Evolutionary conservation across 1,140 invertebrate genomes (phyloP), one percentile per base, ranked within the genome.

Genomic region (Drosophila sp.): DNA sequence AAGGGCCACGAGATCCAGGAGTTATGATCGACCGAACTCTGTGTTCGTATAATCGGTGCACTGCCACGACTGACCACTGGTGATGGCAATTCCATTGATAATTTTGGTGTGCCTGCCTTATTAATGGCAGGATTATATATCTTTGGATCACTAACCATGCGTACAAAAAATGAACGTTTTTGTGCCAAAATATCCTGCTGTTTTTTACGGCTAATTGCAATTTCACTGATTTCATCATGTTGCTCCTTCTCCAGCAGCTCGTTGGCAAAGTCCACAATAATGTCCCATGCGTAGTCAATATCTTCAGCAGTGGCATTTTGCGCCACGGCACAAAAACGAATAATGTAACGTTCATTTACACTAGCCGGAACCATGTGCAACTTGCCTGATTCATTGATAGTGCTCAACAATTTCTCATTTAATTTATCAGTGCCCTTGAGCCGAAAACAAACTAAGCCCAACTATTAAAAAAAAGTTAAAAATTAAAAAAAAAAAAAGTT

Each of bases 361-460:
- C 94, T 96, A 1, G 98, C 97, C 0, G 98, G 98, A 2, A 99
- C 98, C 98, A 99, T 99, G 91, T 99, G 98, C 60, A 99, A 93
- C 92, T 97, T 97, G 5, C 98, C 98, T 4, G 98, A 98, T 61
- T 97, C 98, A 89, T 99, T 99, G 70, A 99, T 98, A 57, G 95
- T 95, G 60, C 97, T 97, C 60, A 99, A 93, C 2, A 99, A 93
- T 90, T 98, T 98, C 92, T 99, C 97, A 92, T 99, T 99, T 11
- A 99, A 87, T 79, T 96, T 96, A 89, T 99, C 97, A 7, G 95
- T 94, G 30, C 98, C 98, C 92, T 96, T 94, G 7, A 97, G 93
- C 3, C 97, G 96, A 90, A 97, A 97, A 92, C 96, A 97, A 2
- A 97, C 96, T 58, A 97, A 90, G 0, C 96, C 96, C 82, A 97